These are phyloP conservation scores for Erethizon dorsatum DNA, from an alignment of 2,797 vertebrate genomes.

Conservation along the genomic window DNA sequence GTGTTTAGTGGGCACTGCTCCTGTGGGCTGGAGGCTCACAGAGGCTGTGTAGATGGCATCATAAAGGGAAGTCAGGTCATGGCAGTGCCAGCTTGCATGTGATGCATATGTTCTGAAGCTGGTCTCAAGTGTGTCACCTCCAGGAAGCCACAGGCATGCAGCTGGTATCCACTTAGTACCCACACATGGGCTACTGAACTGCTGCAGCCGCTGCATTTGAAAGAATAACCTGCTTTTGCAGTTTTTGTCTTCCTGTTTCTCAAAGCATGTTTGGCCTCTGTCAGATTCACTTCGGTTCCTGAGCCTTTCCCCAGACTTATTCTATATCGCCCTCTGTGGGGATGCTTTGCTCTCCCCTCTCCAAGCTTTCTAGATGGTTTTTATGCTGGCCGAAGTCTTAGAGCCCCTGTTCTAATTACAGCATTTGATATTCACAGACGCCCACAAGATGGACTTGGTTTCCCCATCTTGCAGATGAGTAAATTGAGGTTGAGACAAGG, in stretches of 20 bases:
- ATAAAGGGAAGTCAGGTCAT: neutral
- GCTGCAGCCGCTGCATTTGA: neutral
- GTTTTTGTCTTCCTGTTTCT: neutral
- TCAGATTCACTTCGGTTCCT: neutral
- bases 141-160: neutral
- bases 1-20: neutral
- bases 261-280: neutral
- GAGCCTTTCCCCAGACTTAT: neutral
- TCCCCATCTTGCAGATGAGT: slow-evolving; percentile 25
- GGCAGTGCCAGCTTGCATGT: neutral
- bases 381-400: neutral
- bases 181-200: neutral
- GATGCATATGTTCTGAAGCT: neutral
- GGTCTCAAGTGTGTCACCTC: neutral
- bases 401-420: neutral
- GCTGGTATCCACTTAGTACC: neutral
- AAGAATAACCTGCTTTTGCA: neutral
- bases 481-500: neutral
- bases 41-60: neutral
- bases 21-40: neutral
- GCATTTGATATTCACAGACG: neutral
- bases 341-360: neutral
- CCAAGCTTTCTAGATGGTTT: neutral
- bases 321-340: neutral
- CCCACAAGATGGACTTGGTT: neutral